Base-by-base conservation (phyloP, 2,797 vertebrate genomes). In the Staurois parvus region DNA sequence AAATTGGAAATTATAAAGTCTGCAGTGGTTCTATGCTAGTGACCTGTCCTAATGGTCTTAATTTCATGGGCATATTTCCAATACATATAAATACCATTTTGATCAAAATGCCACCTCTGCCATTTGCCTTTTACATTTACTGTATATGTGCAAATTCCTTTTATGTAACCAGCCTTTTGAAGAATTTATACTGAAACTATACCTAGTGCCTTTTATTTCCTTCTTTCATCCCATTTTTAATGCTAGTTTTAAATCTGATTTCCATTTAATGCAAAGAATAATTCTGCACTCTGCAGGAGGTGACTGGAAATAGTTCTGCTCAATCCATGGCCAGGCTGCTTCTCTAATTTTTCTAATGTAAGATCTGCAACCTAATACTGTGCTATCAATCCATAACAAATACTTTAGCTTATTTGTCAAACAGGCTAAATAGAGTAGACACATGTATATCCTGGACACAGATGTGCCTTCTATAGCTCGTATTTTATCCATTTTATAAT, bases 211-310 rank as follows among this genome's bases (percentile, higher is more conserved):
- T 81, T 81, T 85, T 81, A 52, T 52, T 72, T 76, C 40, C 37
- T 32, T 34, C 48, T 69, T 85, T 81, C 37, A 81, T 85, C 84
- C 73, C 32, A 70, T 85, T 68, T 67, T 85, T 32, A 4, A 19
- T 81, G 48, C 72, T 81, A 77, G 84, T 81, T 85, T 85, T 28
- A 81, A 85, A 40, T 75, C 48, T 76, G 72, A 85, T 81, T 85
- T 85, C 79, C 84, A 85, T 85, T 85, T 81, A 85, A 76, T 85
- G 52, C 72, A 85, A 76, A 80, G 66, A 81, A 81, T 85, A 85
- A 85, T 85, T 85, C 78, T 76, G 66, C 15, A 15, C 84, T 76
- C 84, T 85, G 42, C 79, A 69, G 79, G 84, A 76, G 79, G 79
- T 32, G 59, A 45, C 62, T 81, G 59, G 79, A 81, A 85, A 81